Base-by-base conservation (phyloP, 2,888 invertebrate species). In the Rotaria magnacalcarata region DNA sequence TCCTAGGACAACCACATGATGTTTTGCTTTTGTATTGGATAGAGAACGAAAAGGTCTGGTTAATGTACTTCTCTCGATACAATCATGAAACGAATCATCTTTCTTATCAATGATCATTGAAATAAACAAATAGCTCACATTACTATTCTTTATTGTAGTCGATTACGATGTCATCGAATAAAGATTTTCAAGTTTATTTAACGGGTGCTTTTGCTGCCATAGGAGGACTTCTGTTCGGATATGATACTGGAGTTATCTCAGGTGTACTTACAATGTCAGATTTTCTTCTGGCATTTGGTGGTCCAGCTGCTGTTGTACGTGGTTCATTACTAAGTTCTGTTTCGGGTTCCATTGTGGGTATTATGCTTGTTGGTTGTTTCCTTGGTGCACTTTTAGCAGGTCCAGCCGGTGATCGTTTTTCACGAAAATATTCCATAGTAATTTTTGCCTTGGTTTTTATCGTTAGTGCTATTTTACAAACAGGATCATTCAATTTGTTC, bases 321-420 rank as follows among this genome's bases (percentile, higher is more conserved):
- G 80, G 80, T n/a, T 24, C 24, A 47, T 80, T 80, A n/a, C 10
- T 24, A 47, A 80, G 47, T 47, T 4, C 47, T 0, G 3, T 80
- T 6, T 43, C 43, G 4, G 80, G 80, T 47, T 43, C 80, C 1
- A 47, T 80, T 80, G 80, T 80, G 1, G 80, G 80, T 24, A n/a
- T 80, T 47, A 24, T 80, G 24, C 24, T 80, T 14, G 80, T 47
- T 5, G 80, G 80, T n/a, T 80, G 80, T 47, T 80, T 80, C 47
- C n/a, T 80, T 14, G 80, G 80, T 80, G 80, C 80, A 80, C 80
- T 80, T 47, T 14, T 80, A 10, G 43, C 80, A 43, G 80, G 80
- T 43, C 80, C 47, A 47, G 24, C 47, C 0, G 80, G 80, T 47
- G 80, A 80, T 47, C 80, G n/a, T 47, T 1, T 47, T 43, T 43